Base-by-base conservation (phyloP, 2,888 invertebrate species). In the Hetaerina titia region DNA sequence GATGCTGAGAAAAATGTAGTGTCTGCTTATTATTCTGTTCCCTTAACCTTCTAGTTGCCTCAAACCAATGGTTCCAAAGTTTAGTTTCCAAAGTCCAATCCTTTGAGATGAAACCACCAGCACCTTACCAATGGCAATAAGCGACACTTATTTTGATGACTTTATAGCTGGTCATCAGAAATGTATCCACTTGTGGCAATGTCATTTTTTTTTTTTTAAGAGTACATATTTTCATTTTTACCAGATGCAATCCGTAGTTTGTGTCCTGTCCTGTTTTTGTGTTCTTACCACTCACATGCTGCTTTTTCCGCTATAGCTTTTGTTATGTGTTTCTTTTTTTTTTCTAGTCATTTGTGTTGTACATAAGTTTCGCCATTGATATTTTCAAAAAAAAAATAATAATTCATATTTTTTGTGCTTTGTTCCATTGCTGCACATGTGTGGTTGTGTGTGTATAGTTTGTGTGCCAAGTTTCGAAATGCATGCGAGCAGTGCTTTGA, bases 401-500 rank as follows among this genome's bases (percentile, higher is more conserved):
- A 11, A 45, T 69, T n/a, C 22, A 60, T 92, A 11, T 6, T 92
- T 64, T 63, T 92, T 92, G 81, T 81, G 81, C 81, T 64, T 69
- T 69, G 45, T 56, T 56, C 92, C 56, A 92, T 92, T 92, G 69
- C 56, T 57, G 92, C 92, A 92, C 92, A 56, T 69, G 56, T 74
- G 9, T 92, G 69, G 25, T 74, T 69, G 60, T 90, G 25, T 88
- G 88, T 90, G 90, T 90, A 90, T 64, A 90, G 90, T 69, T 69
- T 92, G 45, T 74, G 92, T 56, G 64, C n/a, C 19, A 56, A 92
- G 74, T 89, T 58, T 56, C 89, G 22, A 92, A 74, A 74, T 69
- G 92, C 92, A 92, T 92, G 92, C 69, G n/a, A 92, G 69, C 56
- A 92, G 56, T 69, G 92, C 92, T 92, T 92, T 64, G n/a, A 25